Conservation (phyloP, 2,113 vertebrate genomes). For the Pachypanchax playfairii region DNA sequence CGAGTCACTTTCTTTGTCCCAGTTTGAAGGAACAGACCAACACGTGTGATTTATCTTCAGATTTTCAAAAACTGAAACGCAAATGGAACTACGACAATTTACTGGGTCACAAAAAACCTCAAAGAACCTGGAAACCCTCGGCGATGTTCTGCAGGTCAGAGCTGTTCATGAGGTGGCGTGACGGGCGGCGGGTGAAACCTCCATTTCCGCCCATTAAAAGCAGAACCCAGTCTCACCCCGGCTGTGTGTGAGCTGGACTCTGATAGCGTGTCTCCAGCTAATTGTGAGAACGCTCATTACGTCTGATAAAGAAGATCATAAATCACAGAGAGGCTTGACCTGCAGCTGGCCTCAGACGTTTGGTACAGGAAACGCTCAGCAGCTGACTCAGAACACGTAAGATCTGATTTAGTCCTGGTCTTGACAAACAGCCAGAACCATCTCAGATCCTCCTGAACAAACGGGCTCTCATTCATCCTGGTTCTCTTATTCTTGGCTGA, state of each 20-base stretch:
- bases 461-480: constrained; percentile 44
- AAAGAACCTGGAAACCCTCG: constrained; percentile 41
- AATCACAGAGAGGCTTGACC: constrained; percentile 76
- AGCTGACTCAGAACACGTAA: constrained; percentile 63
- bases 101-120: constrained; percentile 59
- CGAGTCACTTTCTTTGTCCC: background rate
- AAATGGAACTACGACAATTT: constrained; percentile 52
- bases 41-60: constrained; percentile 12
- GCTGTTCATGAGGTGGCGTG: constrained; percentile 54
- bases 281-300: constrained; percentile 79
- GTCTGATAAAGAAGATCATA: constrained; percentile 79
- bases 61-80: constrained; percentile 42
- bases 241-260: constrained; percentile 63
- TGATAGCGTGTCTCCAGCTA: constrained; percentile 72
- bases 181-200: constrained; percentile 57
- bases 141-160: constrained; percentile 43
- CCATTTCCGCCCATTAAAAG: constrained; percentile 75
- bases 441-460: constrained; percentile 59
- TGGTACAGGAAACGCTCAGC: constrained; percentile 57
- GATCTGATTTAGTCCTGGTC: constrained; percentile 76
- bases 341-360: constrained; percentile 58
- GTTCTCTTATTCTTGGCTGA: constrained; percentile 52
- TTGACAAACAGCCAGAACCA: constrained; percentile 68
- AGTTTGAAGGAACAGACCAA: no score
- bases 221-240: constrained; percentile 52